phyloP scores from a whole-genome alignment of 2,888 invertebrate species.

The Drosophila dives region DNA sequence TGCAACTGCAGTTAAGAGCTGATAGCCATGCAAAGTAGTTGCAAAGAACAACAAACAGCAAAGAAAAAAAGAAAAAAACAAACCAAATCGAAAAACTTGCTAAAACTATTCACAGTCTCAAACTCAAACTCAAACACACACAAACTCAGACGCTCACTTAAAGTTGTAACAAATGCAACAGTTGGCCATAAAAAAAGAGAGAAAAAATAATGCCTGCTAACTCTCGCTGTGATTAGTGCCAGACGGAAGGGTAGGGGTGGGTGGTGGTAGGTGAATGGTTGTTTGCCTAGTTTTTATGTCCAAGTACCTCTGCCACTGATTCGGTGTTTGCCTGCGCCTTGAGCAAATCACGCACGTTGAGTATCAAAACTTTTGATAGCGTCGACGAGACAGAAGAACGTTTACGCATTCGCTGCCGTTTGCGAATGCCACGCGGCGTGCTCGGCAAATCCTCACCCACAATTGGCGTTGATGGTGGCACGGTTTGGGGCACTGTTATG shows the following conservation, averaged over 20 bases:
- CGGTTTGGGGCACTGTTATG: conserved; percentile 18
- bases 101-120: conserved; percentile 24
- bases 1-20: conserved; percentile 18
- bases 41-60: conserved; percentile 25
- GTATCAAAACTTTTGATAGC: conserved; percentile 83
- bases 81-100: conserved; percentile 32
- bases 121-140: conserved; percentile 15
- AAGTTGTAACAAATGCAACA: conserved; percentile 44
- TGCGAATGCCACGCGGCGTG: conserved; percentile 73
- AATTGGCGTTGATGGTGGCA: conserved; percentile 3
- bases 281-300: conserved; percentile 2
- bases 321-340: conserved; percentile 70
- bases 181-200: conserved; percentile 15
- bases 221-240: conserved; percentile 11
- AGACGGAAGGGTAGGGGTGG: neutral
- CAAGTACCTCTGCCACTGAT: conserved; percentile 64
- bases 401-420: conserved; percentile 75
- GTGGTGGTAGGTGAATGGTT: no score
- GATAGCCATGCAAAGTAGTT: conserved; percentile 42
- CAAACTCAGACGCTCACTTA: conserved; percentile 15
- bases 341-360: conserved; percentile 84
- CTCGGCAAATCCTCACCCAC: conserved; percentile 31
- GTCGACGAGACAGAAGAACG: conserved; percentile 83
- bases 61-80: conserved; percentile 10
- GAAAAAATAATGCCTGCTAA: neutral